phyloP scores from a whole-genome alignment of 2,888 invertebrate genomes.

The Meiosimyza platycephala region DNA sequence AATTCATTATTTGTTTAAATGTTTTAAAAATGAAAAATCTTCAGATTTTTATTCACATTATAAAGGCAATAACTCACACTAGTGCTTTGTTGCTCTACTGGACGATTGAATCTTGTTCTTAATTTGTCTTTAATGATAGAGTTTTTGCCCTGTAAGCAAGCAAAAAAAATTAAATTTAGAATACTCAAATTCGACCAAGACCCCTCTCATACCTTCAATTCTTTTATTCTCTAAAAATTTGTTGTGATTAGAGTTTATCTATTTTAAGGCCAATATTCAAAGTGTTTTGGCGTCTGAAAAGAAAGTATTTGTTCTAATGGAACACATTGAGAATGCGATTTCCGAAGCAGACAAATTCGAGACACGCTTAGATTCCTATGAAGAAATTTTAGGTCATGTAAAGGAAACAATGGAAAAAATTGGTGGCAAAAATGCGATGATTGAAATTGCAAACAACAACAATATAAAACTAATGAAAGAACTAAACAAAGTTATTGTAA shows the following conservation, averaged over 20 bases:
- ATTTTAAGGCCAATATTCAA: conserved; percentile 81
- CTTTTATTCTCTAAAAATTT: too few relatives aligned
- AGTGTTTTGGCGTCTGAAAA: conserved; percentile 91
- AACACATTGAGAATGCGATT: conserved; percentile 82
- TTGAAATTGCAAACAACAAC: conserved; percentile 87
- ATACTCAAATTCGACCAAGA: too few relatives aligned
- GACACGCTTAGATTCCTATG: conserved; percentile 80
- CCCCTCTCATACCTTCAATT: neutral
- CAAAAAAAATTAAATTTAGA: too few relatives aligned
- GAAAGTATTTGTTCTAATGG: conserved; percentile 81
- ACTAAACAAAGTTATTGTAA: conserved; percentile 82
- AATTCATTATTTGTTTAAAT: conserved; percentile 41
- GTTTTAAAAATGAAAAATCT: too few relatives aligned
- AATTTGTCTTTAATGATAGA: neutral
- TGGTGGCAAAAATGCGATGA: conserved; percentile 89
- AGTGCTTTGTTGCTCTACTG: neutral
- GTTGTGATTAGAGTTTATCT: too few relatives aligned
- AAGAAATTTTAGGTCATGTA: conserved; percentile 84
- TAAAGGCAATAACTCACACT: neutral
- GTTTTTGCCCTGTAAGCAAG: too few relatives aligned
- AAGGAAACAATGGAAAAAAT: conserved; percentile 91
- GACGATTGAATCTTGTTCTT: conserved; percentile 11
- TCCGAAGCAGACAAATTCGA: conserved; percentile 80
- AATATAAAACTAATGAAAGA: conserved; percentile 83
- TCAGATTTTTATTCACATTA: too few relatives aligned